These are phyloP conservation scores for Spea hammondii DNA, from an alignment of 2,797 vertebrate species.

Conservation along the genomic window DNA sequence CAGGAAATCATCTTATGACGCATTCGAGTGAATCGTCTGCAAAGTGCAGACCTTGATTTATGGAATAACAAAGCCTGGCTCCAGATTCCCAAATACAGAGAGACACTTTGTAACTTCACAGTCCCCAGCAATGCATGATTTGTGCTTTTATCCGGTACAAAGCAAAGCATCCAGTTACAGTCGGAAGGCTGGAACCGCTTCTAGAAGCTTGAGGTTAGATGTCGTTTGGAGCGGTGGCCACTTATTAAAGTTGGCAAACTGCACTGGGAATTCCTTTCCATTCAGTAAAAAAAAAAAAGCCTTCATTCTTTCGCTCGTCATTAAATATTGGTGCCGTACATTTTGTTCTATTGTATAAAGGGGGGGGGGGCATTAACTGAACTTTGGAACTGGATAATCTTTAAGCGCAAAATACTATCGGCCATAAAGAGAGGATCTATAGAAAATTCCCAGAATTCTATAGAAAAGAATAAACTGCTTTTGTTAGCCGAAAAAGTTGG, in stretches of 20 bases:
- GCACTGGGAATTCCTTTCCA: constrained; percentile 16
- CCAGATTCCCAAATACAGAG: not conserved
- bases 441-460: no score
- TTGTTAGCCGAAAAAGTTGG: no score
- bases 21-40: not conserved
- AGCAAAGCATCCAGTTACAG: constrained; percentile 1
- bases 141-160: not conserved
- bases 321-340: not conserved
- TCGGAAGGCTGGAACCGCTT: not conserved
- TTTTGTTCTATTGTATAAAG: constrained; percentile 4
- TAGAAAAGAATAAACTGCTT: no score
- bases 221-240: constrained; percentile 3
- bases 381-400: no score
- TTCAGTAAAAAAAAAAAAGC: constrained; percentile 9
- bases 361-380: not conserved
- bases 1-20: not conserved
- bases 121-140: not conserved
- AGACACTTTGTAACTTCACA: not conserved
- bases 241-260: constrained; percentile 3
- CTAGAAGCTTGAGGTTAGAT: constrained; percentile 6
- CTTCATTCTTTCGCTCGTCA: constrained; percentile 2
- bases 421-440: no score
- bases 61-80: not conserved
- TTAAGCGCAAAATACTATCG: no score
- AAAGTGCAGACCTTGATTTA: not conserved